Evolutionary conservation across 2,888 invertebrate species (phyloP).

Genomic region (Diarsia mendica): DNA sequence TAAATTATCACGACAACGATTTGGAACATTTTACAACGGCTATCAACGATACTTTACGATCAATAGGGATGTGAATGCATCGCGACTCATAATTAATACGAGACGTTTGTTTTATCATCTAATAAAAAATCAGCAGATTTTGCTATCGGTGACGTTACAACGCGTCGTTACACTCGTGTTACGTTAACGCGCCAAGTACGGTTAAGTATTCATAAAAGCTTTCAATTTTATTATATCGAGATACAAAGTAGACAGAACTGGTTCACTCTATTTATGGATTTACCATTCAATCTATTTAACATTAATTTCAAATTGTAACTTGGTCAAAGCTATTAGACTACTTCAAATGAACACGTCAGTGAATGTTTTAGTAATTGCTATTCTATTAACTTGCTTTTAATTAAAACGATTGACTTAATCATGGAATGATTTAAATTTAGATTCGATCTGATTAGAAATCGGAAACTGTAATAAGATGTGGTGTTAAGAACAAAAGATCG

Average conservation of each 20-base stretch:
- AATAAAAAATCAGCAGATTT: constrained; percentile 87
- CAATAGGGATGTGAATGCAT: constrained; percentile 86
- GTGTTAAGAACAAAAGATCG: constrained; percentile 71
- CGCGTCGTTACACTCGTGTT: constrained; percentile 73
- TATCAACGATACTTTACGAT: constrained; percentile 89
- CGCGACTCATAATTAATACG: constrained; percentile 88
- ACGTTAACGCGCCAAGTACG: constrained; percentile 76
- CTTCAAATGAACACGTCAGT: constrained; percentile 77
- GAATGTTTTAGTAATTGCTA: constrained; percentile 78
- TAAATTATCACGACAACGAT: constrained; percentile 90
- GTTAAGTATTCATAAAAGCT: constrained; percentile 83
- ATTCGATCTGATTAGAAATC: constrained; percentile 69
- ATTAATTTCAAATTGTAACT: constrained; percentile 76
- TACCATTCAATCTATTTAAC: constrained; percentile 62
- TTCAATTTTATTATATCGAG: constrained; percentile 74
- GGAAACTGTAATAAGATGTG: constrained; percentile 60
- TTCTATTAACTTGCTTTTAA: constrained; percentile 75
- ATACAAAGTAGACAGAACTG: constrained; percentile 71
- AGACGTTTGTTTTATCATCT: constrained; percentile 89
- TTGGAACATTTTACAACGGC: constrained; percentile 89
- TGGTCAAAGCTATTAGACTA: constrained; percentile 75
- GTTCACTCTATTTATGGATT: constrained; percentile 59
- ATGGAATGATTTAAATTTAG: constrained; percentile 66
- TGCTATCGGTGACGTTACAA: constrained; percentile 78
- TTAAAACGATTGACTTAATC: constrained; percentile 74